Evolutionary conservation across 2,797 vertebrate genomes (phyloP), one percentile per base, ranked within the genome.

Genomic region (Myripristis jacobus): DNA sequence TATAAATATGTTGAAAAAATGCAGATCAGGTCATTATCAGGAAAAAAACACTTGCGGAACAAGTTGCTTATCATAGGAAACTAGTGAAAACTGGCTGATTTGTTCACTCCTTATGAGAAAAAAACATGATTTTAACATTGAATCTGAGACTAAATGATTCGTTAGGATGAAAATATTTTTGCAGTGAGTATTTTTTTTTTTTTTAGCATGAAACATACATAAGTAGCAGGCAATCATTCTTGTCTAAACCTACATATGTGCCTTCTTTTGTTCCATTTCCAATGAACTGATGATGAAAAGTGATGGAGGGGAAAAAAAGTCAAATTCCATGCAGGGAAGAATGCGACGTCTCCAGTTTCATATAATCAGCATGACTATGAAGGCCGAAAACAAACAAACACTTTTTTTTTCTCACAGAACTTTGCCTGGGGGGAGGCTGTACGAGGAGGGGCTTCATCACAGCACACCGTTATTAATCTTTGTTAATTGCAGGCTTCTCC

Each of bases 341-440:
- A 36, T 72, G 75, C 82, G 66, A 83, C 74, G 77, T 83, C 87
- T 91, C 83, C 65, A 74, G 84, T 93, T 94, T 86, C 90, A 91
- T 70, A 90, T 90, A 92, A 92, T 93, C 89, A 93, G 88, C 84
- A 74, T 80, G 74, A 88, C 83, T 70, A 84, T 80, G 83, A 79
- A 73, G 84, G 62, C 63, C 29, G 68, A 92, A 92, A 91, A 92
- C 90, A 89, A 93, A 93, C 92, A 93, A 89, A 92, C 85, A 89
- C 76, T 73, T 78, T 89, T 51, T 81, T 73, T 81, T 84, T 81
- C 89, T 82, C 82, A 70, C 74, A 86, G 83, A 84, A 67, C 66
- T 19, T 81, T 73, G 83, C 91, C 88, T 38, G 36, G 43, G 88
- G n/a, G 93, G 87, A 59, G 38, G 0, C 25, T 0, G 38, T 0